Conservation (phyloP, 2,113 vertebrate genomes). For the Odontophorus gujanensis region DNA sequence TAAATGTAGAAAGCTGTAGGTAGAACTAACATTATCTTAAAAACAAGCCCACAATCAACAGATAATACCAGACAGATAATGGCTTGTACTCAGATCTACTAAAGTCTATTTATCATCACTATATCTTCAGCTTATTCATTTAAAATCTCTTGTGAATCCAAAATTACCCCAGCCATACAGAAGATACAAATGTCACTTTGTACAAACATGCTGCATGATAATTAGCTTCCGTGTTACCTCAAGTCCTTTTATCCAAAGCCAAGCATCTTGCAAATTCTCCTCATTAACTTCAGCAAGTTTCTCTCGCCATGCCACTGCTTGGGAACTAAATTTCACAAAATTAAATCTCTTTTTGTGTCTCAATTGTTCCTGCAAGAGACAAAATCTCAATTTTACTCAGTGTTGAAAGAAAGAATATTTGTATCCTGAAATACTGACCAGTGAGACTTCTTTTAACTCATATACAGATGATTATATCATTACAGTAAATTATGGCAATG, state of each 20-base stretch:
- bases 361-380: constrained; percentile 82
- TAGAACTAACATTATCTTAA: neutral
- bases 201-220: neutral
- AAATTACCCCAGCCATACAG: neutral
- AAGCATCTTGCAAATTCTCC: constrained; percentile 76
- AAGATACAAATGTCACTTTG: neutral
- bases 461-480: neutral
- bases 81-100: neutral
- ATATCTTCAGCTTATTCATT: neutral
- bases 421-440: neutral
- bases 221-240: constrained; percentile 73
- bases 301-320: constrained; percentile 78
- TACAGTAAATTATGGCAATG: neutral
- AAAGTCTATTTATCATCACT: neutral
- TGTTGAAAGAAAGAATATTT: neutral
- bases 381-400: neutral
- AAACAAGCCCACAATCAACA: neutral
- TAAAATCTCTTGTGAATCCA: neutral
- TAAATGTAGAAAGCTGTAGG: neutral
- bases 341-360: constrained; percentile 83
- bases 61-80: neutral
- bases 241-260: constrained; percentile 81
- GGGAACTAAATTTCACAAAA: constrained; percentile 82
- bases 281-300: constrained; percentile 81
- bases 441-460: neutral